Evolutionary conservation across 1,140 invertebrate genomes (phyloP).

Genomic region (Sipha flava): DNA sequence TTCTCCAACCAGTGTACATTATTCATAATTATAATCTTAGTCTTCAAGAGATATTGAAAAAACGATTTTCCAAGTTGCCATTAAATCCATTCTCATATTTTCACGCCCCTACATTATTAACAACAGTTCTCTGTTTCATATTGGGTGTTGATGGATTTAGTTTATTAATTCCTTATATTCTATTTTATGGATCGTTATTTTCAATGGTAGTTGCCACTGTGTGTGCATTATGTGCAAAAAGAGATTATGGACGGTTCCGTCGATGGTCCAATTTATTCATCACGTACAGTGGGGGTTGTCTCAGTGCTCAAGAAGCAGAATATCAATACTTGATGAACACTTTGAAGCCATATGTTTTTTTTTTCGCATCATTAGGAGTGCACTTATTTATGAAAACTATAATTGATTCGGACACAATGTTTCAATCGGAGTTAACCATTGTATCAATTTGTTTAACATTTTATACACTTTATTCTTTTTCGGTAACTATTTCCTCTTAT

Average conservation of each 20-base stretch:
- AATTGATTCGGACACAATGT: conserved; percentile 65
- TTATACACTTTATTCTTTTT: conserved; percentile 61
- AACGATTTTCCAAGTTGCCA: conserved; percentile 25
- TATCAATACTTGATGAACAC: conserved; percentile 74
- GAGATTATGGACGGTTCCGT: conserved; percentile 40
- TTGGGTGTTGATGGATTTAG: conserved; percentile 43
- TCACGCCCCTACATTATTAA: conserved; percentile 35
- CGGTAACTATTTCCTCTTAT: conserved; percentile 34
- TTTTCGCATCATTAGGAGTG: conserved; percentile 62
- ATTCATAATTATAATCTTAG: conserved; percentile 28
- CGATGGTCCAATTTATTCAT: conserved; percentile 68
- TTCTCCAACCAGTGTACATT: conserved; percentile 45
- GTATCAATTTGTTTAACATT: conserved; percentile 62
- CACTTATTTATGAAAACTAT: conserved; percentile 69
- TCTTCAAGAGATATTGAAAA: conserved; percentile 4
- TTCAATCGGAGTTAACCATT: conserved; percentile 72
- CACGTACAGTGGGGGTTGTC: conserved; percentile 53
- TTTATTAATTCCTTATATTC: conserved; percentile 42
- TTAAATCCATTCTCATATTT: conserved; percentile 30
- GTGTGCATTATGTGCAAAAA: conserved; percentile 42
- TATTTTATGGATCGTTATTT: conserved; percentile 44
- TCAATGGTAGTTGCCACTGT: conserved; percentile 45
- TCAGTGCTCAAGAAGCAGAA: conserved; percentile 68
- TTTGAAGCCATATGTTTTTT: conserved; percentile 66
- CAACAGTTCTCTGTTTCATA: conserved; percentile 41